These are phyloP conservation scores for Catharus ustulatus DNA, from an alignment of 2,797 vertebrate species.

Conservation along the genomic window DNA sequence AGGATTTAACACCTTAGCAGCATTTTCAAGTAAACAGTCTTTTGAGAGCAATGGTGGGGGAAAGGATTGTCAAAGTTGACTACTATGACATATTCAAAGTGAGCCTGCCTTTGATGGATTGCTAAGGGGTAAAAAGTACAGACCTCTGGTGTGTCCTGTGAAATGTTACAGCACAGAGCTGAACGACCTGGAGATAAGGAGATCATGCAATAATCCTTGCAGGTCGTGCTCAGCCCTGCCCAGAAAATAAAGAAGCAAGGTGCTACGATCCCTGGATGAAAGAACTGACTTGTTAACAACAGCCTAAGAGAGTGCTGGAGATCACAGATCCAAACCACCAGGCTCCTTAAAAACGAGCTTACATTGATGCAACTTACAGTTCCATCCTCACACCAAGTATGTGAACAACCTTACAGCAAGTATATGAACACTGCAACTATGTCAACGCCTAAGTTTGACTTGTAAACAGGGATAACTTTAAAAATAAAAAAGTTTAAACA, in stretches of 20 bases:
- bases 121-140: not conserved
- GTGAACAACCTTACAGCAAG: too few species aligned
- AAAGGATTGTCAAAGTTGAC: not conserved
- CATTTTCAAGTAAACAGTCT: constrained; percentile 20
- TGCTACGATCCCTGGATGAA: not conserved
- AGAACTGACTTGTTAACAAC: not conserved
- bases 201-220: not conserved
- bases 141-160: not conserved
- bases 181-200: not conserved
- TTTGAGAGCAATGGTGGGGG: not conserved
- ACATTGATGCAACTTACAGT: not conserved
- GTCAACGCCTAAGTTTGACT: not conserved
- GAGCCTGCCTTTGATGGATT: not conserved
- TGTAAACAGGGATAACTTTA: not conserved
- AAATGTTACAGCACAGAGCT: constrained; percentile 7
- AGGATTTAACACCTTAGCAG: not conserved
- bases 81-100: not conserved
- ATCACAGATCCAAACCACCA: not conserved
- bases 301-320: not conserved
- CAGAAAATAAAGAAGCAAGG: not conserved
- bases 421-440: not conserved
- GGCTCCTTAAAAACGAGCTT: not conserved
- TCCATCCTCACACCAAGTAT: too few species aligned
- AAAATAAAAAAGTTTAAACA: not conserved
- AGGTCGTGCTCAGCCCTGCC: not conserved